Evolutionary conservation across 2,113 vertebrate species (phyloP).

Genomic region (Dicerorhinus sumatrensis): DNA sequence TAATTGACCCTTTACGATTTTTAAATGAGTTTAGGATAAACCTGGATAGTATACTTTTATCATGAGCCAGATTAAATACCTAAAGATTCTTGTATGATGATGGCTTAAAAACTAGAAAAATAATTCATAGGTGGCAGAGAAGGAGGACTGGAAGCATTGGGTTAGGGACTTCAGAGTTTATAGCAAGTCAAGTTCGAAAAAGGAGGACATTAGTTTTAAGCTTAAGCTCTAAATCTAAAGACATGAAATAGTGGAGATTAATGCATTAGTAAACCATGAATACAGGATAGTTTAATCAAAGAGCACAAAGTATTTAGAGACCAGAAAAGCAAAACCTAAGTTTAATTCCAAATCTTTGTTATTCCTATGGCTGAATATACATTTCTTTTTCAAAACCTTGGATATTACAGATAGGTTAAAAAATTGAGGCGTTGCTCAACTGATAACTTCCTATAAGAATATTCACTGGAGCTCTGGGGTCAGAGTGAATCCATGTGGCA

Average conservation of each 20-base stretch:
- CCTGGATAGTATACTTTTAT: neutral
- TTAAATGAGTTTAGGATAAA: constrained; percentile 9
- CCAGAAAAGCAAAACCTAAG: neutral
- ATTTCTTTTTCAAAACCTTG: neutral
- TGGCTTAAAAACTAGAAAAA: neutral
- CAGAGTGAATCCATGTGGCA: neutral
- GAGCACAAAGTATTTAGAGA: neutral
- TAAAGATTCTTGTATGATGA: neutral
- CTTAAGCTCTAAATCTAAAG: neutral
- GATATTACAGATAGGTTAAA: neutral
- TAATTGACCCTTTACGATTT: neutral
- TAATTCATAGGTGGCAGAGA: neutral
- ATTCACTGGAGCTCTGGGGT: neutral
- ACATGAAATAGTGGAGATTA: neutral
- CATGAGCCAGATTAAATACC: neutral
- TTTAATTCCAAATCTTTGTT: neutral
- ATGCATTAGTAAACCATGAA: neutral
- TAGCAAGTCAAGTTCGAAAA: neutral
- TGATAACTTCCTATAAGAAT: neutral
- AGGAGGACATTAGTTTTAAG: neutral
- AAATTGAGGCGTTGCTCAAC: neutral
- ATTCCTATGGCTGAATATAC: neutral
- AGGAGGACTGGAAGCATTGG: neutral
- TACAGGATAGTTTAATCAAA: neutral
- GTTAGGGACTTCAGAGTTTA: neutral